Evolutionary conservation across 2,797 vertebrate genomes (phyloP), one percentile per base, ranked within the genome.

Genomic region (Myotis planiceps): DNA sequence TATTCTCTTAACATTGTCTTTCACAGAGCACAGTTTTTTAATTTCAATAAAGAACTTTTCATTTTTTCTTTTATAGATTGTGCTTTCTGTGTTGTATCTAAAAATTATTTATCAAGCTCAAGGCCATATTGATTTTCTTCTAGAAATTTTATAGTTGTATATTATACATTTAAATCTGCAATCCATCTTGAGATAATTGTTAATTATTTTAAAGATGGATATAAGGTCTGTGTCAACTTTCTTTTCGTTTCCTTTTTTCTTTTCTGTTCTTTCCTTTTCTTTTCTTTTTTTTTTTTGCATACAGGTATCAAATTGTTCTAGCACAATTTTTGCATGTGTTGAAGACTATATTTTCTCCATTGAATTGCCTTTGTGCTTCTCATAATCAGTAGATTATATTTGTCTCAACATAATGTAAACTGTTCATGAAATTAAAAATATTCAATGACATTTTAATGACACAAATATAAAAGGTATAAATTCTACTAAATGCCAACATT

Each of bases 361-460:
- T 49, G 32, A 49, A 58, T 13, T 92, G 27, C 4, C 21, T 85
- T 49, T 74, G 25, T 74, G 8, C 3, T 27, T 85, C 45, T 93
- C 78, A 49, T 74, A 45, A 32, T 83, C 6, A 66, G 32, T 65
- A 69, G 34, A 25, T 23, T 87, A 9, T n/a, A 51, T 91, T 78
- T 81, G 58, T 93, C 18, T 90, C 49, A 49, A 25, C 10, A 21
- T 53, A 37, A 84, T 78, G 83, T 90, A 68, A 82, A 86, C 53
- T 68, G 9, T 74, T 74, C 75, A 63, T 69, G 81, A 93, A 88
- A 42, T 16, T 29, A 72, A 1, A n/a, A n/a, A 29, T 55, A 55
- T 65, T 83, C 34, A 76, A 32, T 68, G 63, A 63, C 10, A 76
- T 72, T 68, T 86, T 80, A 95, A 91, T 93, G 74, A 51, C 15